phyloP scores from a whole-genome alignment of 2,888 invertebrate genomes.

The Aporophyla nigra region DNA sequence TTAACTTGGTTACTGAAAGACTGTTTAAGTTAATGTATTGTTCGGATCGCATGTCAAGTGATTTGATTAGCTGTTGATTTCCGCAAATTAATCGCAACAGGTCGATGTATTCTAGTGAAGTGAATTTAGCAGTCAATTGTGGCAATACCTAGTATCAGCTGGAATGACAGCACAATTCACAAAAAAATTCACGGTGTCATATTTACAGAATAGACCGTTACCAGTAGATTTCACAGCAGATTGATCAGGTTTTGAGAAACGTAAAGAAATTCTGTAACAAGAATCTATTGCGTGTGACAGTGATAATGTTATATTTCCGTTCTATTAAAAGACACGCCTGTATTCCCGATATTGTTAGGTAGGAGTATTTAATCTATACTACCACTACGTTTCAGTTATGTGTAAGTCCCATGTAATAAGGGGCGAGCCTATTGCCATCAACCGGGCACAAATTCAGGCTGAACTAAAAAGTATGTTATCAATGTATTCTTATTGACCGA shows the following conservation, averaged over 20 bases:
- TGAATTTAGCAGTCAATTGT: neutral
- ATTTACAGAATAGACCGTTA: neutral
- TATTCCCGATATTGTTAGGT: too few species aligned
- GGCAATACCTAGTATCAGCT: neutral
- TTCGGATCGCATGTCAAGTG: neutral
- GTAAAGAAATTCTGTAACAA: neutral
- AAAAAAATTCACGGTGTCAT: neutral
- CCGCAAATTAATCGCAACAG: neutral
- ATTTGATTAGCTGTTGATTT: neutral
- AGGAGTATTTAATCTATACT: too few species aligned
- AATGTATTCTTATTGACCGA: slow-evolving; percentile 15
- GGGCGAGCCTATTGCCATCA: too few species aligned
- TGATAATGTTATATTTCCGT: too few species aligned
- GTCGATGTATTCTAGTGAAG: neutral
- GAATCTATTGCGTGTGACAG: neutral
- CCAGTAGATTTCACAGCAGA: neutral
- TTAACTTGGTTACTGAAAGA: neutral
- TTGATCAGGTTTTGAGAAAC: neutral
- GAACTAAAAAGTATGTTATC: neutral
- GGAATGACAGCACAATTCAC: neutral
- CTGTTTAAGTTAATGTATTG: neutral
- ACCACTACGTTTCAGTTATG: too few species aligned
- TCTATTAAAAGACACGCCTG: too few species aligned
- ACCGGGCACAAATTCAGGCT: too few species aligned
- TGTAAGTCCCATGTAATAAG: too few species aligned